A percentile compares a stretch with the other conserved stretches of the same genome.
Conservation (phyloP, 2,797 vertebrate species). For the Acrocephalus scirpaceus region DNA sequence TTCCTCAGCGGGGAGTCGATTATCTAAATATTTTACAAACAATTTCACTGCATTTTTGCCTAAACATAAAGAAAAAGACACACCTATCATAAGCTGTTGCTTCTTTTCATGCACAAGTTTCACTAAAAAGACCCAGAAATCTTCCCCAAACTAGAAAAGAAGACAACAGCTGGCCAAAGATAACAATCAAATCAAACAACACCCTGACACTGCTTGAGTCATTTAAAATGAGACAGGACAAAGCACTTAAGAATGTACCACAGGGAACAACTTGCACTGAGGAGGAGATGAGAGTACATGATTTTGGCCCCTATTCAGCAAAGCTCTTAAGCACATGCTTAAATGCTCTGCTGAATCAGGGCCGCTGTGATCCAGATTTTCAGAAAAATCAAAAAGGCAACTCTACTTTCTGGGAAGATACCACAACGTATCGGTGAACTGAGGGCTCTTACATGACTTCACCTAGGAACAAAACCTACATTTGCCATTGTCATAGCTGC, state of each 20-base stretch:
- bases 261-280: slow-evolving; percentile 64
- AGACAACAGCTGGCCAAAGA: slow-evolving; percentile 53
- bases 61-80: background rate
- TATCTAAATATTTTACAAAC: background rate
- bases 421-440: accelerated
- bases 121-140: slow-evolving; percentile 20
- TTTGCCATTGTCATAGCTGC: background rate
- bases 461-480: background rate
- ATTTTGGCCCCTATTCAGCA: slow-evolving; percentile 56
- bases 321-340: slow-evolving; percentile 63
- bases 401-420: background rate
- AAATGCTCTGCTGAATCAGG: slow-evolving; percentile 59
- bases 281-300: slow-evolving; percentile 55
- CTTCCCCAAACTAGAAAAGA: slow-evolving; percentile 29
- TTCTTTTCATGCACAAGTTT: background rate
- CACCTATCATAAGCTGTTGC: background rate
- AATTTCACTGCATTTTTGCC: background rate
- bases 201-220: slow-evolving; percentile 65
- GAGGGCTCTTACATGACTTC: background rate
- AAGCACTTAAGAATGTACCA: slow-evolving; percentile 71
- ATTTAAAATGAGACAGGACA: slow-evolving; percentile 71
- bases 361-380: slow-evolving; percentile 43
- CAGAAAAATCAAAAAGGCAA: slow-evolving; percentile 15
- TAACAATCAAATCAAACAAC: slow-evolving; percentile 73
- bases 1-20: background rate